These are phyloP conservation scores for Morus bassanus DNA, from an alignment of 2,797 vertebrate genomes.

Conservation along the genomic window DNA sequence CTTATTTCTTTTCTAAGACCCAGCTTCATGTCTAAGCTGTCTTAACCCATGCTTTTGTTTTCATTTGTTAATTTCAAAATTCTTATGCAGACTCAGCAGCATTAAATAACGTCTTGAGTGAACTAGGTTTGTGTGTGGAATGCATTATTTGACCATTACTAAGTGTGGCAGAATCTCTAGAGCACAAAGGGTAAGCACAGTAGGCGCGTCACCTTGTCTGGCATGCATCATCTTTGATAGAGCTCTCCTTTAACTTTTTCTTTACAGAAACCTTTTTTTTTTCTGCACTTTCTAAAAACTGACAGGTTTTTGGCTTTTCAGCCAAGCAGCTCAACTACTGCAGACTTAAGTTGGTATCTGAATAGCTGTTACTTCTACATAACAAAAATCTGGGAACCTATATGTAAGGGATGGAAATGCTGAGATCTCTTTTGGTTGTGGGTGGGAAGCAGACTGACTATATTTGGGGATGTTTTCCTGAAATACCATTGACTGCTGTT, in stretches of 20 bases:
- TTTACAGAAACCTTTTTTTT: neutral
- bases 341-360: neutral
- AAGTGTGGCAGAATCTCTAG: neutral
- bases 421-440: neutral
- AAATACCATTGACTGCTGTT: neutral
- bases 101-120: neutral
- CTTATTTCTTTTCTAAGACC: neutral
- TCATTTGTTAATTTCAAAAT: neutral
- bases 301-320: neutral
- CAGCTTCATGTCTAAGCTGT: neutral
- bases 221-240: neutral
- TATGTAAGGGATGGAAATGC: neutral
- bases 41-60: neutral
- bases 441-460: neutral
- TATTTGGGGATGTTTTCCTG: neutral
- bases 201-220: neutral
- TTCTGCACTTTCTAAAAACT: neutral
- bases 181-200: neutral
- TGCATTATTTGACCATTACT: neutral
- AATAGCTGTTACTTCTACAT: neutral
- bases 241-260: neutral
- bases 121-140: neutral
- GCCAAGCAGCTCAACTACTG: neutral
- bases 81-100: neutral
- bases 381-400: neutral